Conservation (phyloP, 2,888 invertebrate genomes). For the Hoplodrina blanda region DNA sequence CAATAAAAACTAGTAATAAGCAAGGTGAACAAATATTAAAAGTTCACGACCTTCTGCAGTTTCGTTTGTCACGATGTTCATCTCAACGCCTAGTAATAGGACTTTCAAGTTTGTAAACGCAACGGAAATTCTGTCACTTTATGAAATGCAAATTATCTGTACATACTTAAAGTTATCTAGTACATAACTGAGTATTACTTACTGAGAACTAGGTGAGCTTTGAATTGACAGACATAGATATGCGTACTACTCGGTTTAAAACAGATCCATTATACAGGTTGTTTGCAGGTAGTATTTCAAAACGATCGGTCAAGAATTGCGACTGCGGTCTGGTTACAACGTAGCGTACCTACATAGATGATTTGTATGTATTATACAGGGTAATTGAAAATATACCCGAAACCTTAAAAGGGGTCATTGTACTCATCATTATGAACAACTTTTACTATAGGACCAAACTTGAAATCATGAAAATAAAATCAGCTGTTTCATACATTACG, state of each 20-base stretch:
- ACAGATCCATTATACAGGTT: slow-evolving; percentile 56
- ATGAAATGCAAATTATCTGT: slow-evolving; percentile 38
- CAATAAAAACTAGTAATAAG: slow-evolving; percentile 64
- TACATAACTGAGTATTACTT: slow-evolving; percentile 60
- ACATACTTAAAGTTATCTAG: slow-evolving; percentile 13
- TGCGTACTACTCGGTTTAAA: slow-evolving; percentile 55
- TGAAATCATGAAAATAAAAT: too few species aligned
- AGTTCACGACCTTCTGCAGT: slow-evolving; percentile 80
- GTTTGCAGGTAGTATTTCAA: slow-evolving; percentile 63
- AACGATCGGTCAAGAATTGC: slow-evolving; percentile 60
- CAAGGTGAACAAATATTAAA: slow-evolving; percentile 80
- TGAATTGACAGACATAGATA: slow-evolving; percentile 62
- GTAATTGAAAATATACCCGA: too few species aligned
- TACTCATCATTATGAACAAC: too few species aligned
- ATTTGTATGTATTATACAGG: neutral
- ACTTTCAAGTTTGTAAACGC: slow-evolving; percentile 41
- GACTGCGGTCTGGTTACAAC: slow-evolving; percentile 44
- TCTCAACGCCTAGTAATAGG: slow-evolving; percentile 62
- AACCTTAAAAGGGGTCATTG: too few species aligned
- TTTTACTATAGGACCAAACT: too few species aligned
- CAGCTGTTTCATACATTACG: too few species aligned
- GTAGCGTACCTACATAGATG: slow-evolving; percentile 4
- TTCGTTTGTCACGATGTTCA: slow-evolving; percentile 74
- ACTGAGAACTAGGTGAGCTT: slow-evolving; percentile 77
- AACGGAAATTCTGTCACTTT: slow-evolving; percentile 50